phyloP scores from a whole-genome alignment of 2,888 invertebrate genomes.

The Sphaerophoria rueppellii region DNA sequence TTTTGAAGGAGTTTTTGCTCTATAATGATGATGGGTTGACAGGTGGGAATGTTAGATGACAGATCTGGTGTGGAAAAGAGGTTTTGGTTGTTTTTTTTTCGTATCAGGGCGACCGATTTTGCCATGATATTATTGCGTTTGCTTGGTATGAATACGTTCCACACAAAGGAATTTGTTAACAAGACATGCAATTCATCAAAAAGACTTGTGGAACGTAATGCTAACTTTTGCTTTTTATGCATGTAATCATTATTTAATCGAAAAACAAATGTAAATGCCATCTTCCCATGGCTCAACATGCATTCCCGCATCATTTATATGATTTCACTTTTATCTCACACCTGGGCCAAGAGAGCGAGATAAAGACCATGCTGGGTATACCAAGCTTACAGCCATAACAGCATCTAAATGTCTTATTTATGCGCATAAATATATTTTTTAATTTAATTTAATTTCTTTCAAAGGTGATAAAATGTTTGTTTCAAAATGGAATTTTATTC shows the following conservation, averaged over 20 bases:
- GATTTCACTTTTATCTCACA: constrained; percentile 29
- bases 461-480: constrained; percentile 11
- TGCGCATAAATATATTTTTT: constrained; percentile 22
- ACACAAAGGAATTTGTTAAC: background rate
- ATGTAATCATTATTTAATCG: background rate
- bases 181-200: too few species aligned
- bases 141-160: background rate
- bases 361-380: background rate
- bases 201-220: too few species aligned
- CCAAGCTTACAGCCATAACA: background rate
- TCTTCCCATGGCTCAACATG: background rate
- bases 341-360: background rate
- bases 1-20: background rate
- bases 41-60: constrained; percentile 19
- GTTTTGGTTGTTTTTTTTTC: background rate
- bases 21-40: constrained; percentile 15
- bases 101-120: background rate
- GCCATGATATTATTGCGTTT: background rate
- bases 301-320: constrained; percentile 3
- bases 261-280: background rate
- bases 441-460: background rate
- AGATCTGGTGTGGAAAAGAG: constrained; percentile 18
- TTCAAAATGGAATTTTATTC: background rate
- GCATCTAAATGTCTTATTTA: background rate
- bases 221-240: too few species aligned